Evolutionary conservation across 2,797 vertebrate species (phyloP), one percentile per base, ranked within the genome.

Genomic region (Poeciliopsis paucimaculata): DNA sequence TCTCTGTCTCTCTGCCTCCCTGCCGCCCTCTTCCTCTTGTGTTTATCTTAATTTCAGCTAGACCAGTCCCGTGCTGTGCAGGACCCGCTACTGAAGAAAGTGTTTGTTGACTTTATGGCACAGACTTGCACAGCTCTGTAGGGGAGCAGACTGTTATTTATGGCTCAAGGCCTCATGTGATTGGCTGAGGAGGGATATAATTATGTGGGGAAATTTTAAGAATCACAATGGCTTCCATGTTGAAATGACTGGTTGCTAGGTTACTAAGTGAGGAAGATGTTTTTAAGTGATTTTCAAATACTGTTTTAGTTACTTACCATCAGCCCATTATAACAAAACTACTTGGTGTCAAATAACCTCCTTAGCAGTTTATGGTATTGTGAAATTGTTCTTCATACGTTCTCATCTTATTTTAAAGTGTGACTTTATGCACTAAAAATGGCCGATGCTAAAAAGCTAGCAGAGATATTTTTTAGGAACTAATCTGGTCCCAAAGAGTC

Each of bases 91-190:
- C 90, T 86, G 89, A 88, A 88, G 89, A 94, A 93, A 94, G 91
- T 90, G 88, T 92, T 94, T 95, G 93, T 94, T 95, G 93, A 95
- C 89, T 95, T 95, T 94, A 92, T 77, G 39, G 87, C 87, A 83
- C 86, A 90, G 90, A 89, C 92, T 88, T 90, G 53, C 53, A n/a
- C 84, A 85, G 87, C 93, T 94, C 90, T 91, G 92, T 93, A 88
- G 91, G 92, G 91, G 89, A 93, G 89, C 90, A 88, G 87, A 86
- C 88, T 94, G 91, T 94, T 95, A 93, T 95, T 94, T 95, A 94
- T 94, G 93, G 93, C 87, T 91, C 89, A 86, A 85, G 82, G 80
- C 79, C 82, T 83, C 80, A 80, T 90, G 88, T 87, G 93, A 95
- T 95, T 95, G 92, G 92, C 86, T 85, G 83, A 79, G 62, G 45